Evolutionary conservation across 2,888 invertebrate species (phyloP), one percentile per base, ranked within the genome.

Genomic region (Synanthedon myopaeformis): DNA sequence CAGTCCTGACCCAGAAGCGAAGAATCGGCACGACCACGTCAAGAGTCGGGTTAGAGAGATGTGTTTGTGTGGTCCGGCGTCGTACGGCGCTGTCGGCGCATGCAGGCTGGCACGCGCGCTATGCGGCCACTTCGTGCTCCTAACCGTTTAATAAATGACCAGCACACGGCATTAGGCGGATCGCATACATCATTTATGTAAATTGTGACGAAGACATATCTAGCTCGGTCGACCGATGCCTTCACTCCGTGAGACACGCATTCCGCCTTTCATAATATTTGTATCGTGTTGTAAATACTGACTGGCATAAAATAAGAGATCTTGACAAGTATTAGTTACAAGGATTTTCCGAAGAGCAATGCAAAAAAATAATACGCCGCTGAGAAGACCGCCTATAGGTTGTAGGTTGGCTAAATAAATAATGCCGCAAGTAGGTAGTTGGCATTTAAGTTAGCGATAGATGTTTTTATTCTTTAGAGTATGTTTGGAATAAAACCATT

Each of bases 141-240:
- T 76, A 71, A 71, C 75, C 67, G 73, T 72, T 75, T 87, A 76
- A 86, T 85, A 87, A 87, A 87, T 87, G 83, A 84, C 81, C 79
- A 72, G 64, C 64, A 76, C 77, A 67, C 75, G 64, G 79, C 72
- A 86, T 86, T 87, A 86, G 87, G 83, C 87, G 83, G 79, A 78
- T 79, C 82, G 66, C 80, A 86, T 86, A 82, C 71, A 87, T 87
- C 87, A 87, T 87, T 86, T 86, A 86, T 87, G 87, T 87, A 86
- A 86, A 87, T 86, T 82, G 70, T 86, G 87, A 87, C 87, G 87
- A 87, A 87, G 87, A 87, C 83, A 85, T 86, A 87, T 87, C 81
- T 82, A 79, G 77, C 77, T 72, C 74, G 74, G 72, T 69, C 67
- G 66, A 61, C 61, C 69, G 72, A 71, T 76, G 79, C 78, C 79